A percentile compares a stretch with the other conserved stretches of the same genome.
Conservation (phyloP, 92 coral and sea anemone genomes). For the Siderastrea radians region DNA sequence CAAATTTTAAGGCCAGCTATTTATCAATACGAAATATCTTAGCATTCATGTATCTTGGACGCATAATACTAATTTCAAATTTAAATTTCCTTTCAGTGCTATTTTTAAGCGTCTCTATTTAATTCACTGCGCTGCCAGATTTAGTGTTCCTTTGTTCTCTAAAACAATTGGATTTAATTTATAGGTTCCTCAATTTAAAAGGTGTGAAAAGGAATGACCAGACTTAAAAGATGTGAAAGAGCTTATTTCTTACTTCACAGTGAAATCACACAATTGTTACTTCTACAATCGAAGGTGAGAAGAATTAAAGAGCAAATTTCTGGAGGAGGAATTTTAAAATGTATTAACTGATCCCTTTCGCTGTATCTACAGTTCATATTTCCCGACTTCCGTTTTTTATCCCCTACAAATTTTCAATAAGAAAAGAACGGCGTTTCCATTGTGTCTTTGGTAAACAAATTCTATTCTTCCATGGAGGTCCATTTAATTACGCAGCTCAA, state of each 20-base stretch:
- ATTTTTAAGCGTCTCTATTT: neutral
- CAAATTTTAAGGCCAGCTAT: too few relatives aligned
- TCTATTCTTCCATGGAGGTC: conserved; percentile 10
- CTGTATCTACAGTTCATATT: conserved; percentile 4
- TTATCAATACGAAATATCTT: too few relatives aligned
- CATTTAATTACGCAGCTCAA: conserved; percentile 44
- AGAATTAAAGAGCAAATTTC: neutral
- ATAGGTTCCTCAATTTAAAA: conserved; percentile 1
- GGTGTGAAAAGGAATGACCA: neutral
- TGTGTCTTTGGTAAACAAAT: conserved; percentile 44
- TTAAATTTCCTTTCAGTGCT: neutral
- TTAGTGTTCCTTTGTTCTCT: conserved; percentile 14
- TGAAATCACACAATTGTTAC: too few relatives aligned
- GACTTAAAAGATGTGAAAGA: neutral
- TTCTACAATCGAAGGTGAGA: neutral
- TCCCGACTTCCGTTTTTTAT: conserved; percentile 12
- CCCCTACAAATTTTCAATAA: conserved; percentile 6
- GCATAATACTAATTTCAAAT: neutral
- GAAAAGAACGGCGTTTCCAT: conserved; percentile 13
- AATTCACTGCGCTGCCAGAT: neutral
- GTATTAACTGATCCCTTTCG: neutral
- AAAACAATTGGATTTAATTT: conserved; percentile 5
- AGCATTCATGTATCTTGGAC: too few relatives aligned
- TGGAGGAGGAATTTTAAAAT: neutral
- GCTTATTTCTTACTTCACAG: neutral